Evolutionary conservation across 2,113 vertebrate species (phyloP).

Genomic region (Rhinogobius similis): DNA sequence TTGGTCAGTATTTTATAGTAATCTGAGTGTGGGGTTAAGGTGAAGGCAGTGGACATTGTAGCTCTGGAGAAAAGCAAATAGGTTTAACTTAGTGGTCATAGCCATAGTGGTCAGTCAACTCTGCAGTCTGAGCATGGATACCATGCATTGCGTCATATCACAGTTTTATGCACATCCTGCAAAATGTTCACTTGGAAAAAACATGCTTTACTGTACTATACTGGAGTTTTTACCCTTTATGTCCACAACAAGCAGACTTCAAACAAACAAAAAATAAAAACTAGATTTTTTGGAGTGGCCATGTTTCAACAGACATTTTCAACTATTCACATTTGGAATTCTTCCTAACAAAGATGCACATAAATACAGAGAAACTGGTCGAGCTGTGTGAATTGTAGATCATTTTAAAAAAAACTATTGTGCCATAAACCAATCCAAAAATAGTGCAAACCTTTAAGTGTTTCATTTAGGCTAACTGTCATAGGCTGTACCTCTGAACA

Average conservation of each 20-base stretch:
- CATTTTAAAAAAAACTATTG: too few species aligned
- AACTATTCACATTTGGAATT: background rate
- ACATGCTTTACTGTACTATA: too few species aligned
- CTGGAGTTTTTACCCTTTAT: too few species aligned
- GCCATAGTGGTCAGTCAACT: constrained; percentile 54
- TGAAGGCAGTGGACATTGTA: background rate
- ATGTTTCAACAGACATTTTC: too few species aligned
- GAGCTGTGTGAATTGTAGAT: background rate
- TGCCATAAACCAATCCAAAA: too few species aligned
- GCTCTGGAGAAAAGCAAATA: constrained; percentile 38
- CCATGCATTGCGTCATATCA: background rate
- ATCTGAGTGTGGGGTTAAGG: background rate
- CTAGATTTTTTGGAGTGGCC: background rate
- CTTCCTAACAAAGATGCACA: background rate
- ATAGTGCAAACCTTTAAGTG: background rate
- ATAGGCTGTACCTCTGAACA: background rate
- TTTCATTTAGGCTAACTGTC: background rate
- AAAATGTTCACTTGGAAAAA: background rate
- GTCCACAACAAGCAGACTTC: too few species aligned
- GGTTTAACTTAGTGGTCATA: constrained; percentile 34
- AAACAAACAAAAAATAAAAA: background rate
- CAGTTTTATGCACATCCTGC: background rate
- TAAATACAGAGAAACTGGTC: background rate
- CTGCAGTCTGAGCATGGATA: background rate
- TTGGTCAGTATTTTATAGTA: background rate